Conservation (phyloP, 2,797 vertebrate genomes). For the Pipistrellus nathusii region DNA sequence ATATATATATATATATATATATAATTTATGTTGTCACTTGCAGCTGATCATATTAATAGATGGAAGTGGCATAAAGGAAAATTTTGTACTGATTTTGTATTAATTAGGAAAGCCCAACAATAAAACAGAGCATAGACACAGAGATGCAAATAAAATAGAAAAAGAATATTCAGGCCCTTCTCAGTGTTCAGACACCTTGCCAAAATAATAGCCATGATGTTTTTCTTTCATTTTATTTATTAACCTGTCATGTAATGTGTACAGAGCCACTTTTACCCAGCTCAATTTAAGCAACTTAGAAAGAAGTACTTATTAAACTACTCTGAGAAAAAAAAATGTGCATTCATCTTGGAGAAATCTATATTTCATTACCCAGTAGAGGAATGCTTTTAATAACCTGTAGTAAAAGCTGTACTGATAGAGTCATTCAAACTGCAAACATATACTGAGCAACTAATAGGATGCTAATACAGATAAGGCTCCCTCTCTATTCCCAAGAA, state of each 20-base stretch:
- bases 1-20: neutral
- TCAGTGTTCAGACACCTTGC: neutral
- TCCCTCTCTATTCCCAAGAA: neutral
- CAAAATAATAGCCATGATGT: neutral
- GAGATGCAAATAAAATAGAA: neutral
- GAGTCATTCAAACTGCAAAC: neutral
- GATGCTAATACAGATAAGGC: neutral
- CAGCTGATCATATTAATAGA: neutral
- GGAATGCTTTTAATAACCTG: constrained; percentile 14
- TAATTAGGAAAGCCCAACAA: neutral
- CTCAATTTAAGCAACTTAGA: constrained; percentile 29
- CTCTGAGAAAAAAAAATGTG: constrained; percentile 1
- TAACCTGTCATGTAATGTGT: neutral
- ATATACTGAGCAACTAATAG: neutral
- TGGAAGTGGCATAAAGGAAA: neutral
- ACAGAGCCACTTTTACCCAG: neutral
- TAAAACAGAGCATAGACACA: neutral
- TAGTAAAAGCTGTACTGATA: neutral
- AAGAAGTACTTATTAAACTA: constrained; percentile 5
- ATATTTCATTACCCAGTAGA: constrained; percentile 31
- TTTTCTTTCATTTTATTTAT: constrained; percentile 9
- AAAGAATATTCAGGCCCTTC: neutral
- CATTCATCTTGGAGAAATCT: neutral
- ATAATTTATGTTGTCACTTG: neutral
- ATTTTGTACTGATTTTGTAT: constrained; percentile 23